Evolutionary conservation across 2,113 vertebrate genomes (phyloP), one percentile per base, ranked within the genome.

Genomic region (Campylomormyrus tamandua): DNA sequence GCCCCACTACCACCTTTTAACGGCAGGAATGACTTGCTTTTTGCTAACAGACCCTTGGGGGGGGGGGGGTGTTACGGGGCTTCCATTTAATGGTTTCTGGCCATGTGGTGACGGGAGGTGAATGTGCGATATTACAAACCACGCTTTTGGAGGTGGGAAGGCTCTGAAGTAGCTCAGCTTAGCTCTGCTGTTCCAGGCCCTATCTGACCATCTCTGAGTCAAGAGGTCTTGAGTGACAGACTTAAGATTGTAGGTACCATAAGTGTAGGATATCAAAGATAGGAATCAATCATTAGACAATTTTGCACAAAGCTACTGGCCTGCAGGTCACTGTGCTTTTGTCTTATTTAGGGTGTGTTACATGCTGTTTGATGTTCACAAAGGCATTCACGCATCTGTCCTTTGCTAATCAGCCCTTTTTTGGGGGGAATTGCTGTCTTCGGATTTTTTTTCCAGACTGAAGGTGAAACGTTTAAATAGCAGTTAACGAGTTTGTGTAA

Each of bases 281-380:
- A 52, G 83, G 39, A 58, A 56, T 52, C 62, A 19, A 48, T 21
- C 35, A n/a, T 21, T 15, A 27, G 19, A 83, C 31, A 17, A 52
- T 35, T 46, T 24, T 80, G 5, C 11, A 17, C 13, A 27, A 31
- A 89, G 35, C 52, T 52, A 9, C 21, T 8, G 88, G 74, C 19
- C 24, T 50, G 49, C 10, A 49, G 50, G 53, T 84, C 80, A 24
- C 52, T 58, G 77, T 62, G 80, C 24, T 89, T 24, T 48, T 56
- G 77, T 84, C 24, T 27, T 42, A 62, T 89, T 89, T 89, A 89
- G 83, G 13, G 83, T 84, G 80, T 84, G 7, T 50, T 39, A 39
- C 5, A 39, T 35, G 70, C 70, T 1, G 31, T 77, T 17, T 77
- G 10, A 56, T 56, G 83, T 83, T 50, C 74, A 42, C 88, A 39